Evolutionary conservation across 2,797 vertebrate genomes (phyloP).

Genomic region (Chiloscyllium punctatum): DNA sequence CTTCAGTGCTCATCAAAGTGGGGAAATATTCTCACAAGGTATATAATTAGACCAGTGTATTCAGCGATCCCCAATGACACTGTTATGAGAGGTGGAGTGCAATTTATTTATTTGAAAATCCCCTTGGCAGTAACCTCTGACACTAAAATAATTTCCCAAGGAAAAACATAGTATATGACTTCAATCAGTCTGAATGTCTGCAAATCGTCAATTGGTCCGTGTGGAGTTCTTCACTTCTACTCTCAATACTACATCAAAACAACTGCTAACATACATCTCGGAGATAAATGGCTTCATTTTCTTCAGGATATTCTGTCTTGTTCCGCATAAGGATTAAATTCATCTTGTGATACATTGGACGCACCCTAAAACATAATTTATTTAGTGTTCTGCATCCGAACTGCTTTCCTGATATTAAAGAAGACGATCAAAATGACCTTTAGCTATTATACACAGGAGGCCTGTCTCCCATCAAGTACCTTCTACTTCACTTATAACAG

Average conservation of each 20-base stretch:
- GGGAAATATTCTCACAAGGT: conserved; percentile 64
- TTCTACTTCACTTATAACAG: conserved; percentile 23
- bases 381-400: conserved; percentile 20
- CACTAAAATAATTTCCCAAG: conserved; percentile 61
- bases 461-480: background rate
- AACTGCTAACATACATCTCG: conserved; percentile 26
- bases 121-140: conserved; percentile 56
- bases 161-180: conserved; percentile 58
- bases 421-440: conserved; percentile 34
- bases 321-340: conserved; percentile 26
- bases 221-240: conserved; percentile 28
- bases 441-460: conserved; percentile 31
- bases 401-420: background rate
- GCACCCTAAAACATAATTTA: conserved; percentile 27
- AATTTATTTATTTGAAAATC: conserved; percentile 65
- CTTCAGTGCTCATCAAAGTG: conserved; percentile 54
- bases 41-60: conserved; percentile 68
- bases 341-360: background rate
- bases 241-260: conserved; percentile 36
- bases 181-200: conserved; percentile 55
- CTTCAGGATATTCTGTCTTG: conserved; percentile 34
- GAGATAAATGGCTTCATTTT: conserved; percentile 37
- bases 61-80: conserved; percentile 61
- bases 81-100: conserved; percentile 63
- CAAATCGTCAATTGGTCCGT: conserved; percentile 58